phyloP scores from a whole-genome alignment of 2,797 vertebrate species.

The Xenopus petersii region DNA sequence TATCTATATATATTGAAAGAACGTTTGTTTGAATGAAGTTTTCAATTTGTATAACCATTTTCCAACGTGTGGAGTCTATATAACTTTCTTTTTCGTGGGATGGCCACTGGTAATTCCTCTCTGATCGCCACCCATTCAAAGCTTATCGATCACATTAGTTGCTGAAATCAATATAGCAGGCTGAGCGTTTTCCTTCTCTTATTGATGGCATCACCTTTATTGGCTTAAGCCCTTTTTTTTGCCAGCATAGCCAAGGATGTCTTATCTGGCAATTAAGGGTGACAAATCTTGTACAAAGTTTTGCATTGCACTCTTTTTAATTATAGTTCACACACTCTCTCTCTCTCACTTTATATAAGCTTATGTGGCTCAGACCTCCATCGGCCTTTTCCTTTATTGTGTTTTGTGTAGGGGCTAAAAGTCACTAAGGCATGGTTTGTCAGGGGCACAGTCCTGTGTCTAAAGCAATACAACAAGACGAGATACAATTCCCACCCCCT shows the following conservation, averaged over 20 bases:
- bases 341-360: too few species aligned
- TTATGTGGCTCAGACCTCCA: neutral
- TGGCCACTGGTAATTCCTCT: neutral
- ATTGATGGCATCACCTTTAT: neutral
- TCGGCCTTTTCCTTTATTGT: neutral
- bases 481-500: too few species aligned
- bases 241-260: neutral
- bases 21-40: constrained; percentile 25
- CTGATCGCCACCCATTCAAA: neutral
- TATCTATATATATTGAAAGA: constrained; percentile 29
- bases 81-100: neutral
- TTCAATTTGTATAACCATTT: constrained; percentile 2
- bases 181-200: neutral
- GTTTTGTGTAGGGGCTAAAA: too few species aligned
- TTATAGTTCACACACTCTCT: too few species aligned
- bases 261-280: neutral
- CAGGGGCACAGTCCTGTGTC: too few species aligned
- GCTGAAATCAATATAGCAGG: too few species aligned
- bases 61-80: constrained; percentile 17
- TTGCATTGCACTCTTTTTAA: neutral
- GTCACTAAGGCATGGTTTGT: too few species aligned
- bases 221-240: neutral
- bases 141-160: too few species aligned
- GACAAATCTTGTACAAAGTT: neutral
- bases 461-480: too few species aligned